Evolutionary conservation across 30 jellyfish, hydroid and myxozoan species (phyloP), one percentile per base, ranked within the genome.

Genomic region (Aurelia coerulea): DNA sequence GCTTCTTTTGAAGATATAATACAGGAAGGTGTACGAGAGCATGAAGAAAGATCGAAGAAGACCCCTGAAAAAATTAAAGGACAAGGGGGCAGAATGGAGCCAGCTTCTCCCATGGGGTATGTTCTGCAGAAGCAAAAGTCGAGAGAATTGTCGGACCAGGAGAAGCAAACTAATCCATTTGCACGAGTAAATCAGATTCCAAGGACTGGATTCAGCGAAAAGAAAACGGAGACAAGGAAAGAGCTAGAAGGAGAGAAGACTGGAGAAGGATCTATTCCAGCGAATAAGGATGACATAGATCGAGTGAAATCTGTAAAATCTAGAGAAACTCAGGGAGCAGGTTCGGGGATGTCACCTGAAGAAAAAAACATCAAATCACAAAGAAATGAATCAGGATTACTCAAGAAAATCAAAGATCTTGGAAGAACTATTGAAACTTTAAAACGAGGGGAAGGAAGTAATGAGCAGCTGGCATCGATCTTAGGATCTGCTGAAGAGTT

Each of bases 1-100:
- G 78, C 72, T 50, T 42, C 90, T 7, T 65, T 83, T 17, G 37
- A 31, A 17, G 58, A 71, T 15, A 83, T 83, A 16, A 69, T 83
- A 23, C 85, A 83, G 18, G 72, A 83, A 2, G 86, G 58, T 12
- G 13, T 83, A 49, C 59, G 68, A 41, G 80, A 56, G 10, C 35
- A 65, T 2, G 86, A 71, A 69, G 70, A 56, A 35, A 71, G 34
- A n/a, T 11, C 13, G 32, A 60, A 60, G 15, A 60, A 15, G 35
- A 60, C 70, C 32, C 70, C 70, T 17, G 70, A 60, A 23, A 60
- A 60, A 12, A 60, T 4, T 17, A 60, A 15, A 15, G 35, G 35
- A 13, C 31, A 60, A 23, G 70, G 35, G 35, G 15, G 70, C 35
- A 60, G 35, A 6, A 34, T 11, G 32, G 35, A 60, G 9, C 35